Percentiles rank a stretch among this genome's conserved stretches.
Evolutionary conservation across 2,797 vertebrate genomes (phyloP).

Genomic region (Prionace glauca): DNA sequence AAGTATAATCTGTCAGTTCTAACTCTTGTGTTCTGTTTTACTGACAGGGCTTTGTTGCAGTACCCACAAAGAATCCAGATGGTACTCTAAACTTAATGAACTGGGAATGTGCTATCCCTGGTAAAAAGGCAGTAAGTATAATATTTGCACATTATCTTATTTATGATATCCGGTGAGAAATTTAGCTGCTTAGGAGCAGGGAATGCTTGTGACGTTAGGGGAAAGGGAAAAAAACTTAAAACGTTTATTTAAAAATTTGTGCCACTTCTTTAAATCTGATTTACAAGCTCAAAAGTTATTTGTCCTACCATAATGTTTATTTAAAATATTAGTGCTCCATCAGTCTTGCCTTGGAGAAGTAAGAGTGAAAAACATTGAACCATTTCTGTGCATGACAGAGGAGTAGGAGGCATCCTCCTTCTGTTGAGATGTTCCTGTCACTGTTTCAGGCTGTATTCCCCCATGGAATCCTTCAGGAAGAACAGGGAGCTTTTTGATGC

Average conservation of each 20-base stretch:
- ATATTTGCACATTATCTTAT: neutral
- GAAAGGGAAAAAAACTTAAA: neutral
- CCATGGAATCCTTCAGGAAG: neutral
- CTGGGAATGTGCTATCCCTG: conserved; percentile 68
- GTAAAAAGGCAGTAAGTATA: conserved; percentile 63
- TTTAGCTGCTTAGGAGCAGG: neutral
- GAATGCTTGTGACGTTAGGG: neutral
- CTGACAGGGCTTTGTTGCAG: conserved; percentile 63
- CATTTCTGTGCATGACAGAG: neutral
- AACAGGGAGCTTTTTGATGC: neutral
- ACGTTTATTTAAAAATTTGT: neutral
- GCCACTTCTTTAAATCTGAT: neutral
- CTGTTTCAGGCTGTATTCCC: neutral
- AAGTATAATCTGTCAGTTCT: neutral
- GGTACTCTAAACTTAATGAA: conserved; percentile 70
- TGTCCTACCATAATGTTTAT: neutral
- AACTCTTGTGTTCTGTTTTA: neutral
- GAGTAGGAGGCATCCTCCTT: neutral
- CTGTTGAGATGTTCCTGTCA: neutral
- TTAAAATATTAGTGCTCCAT: neutral
- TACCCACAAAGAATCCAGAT: conserved; percentile 67
- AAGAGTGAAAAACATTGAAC: neutral
- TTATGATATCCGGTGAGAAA: neutral
- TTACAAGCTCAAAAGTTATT: neutral
- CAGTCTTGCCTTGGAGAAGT: neutral